Conservation (phyloP, 2,113 vertebrate genomes). For the Heliornis fulica region DNA sequence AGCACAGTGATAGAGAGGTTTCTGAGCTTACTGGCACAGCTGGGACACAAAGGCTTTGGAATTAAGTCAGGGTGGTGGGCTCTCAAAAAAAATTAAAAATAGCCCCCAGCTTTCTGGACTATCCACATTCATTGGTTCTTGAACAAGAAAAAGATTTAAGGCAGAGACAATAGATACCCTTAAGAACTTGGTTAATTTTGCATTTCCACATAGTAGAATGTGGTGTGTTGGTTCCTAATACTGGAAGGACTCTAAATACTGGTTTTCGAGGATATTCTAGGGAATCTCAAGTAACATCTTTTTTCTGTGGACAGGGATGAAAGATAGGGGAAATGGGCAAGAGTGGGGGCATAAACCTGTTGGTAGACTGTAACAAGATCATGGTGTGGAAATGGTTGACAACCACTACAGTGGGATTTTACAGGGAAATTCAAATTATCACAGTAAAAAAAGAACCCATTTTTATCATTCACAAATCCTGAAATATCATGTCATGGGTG, state of each 20-base stretch:
- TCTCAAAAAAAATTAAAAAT: neutral
- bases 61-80: neutral
- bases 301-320: neutral
- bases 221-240: neutral
- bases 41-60: neutral
- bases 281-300: neutral
- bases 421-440: conserved; percentile 6
- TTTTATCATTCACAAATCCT: conserved; percentile 22
- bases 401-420: conserved; percentile 23
- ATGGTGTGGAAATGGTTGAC: neutral
- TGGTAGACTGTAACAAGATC: conserved; percentile 3
- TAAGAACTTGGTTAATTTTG: neutral
- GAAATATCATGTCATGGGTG: conserved; percentile 34
- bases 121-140: neutral
- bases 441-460: neutral
- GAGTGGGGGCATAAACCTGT: neutral
- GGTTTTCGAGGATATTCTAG: neutral
- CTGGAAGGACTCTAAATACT: neutral
- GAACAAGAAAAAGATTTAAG: neutral
- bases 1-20: neutral
- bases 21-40: neutral
- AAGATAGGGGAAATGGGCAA: neutral
- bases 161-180: neutral
- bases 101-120: neutral
- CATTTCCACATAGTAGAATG: neutral